phyloP scores from a whole-genome alignment of 2,888 invertebrate species.

The Coleophora deauratella region DNA sequence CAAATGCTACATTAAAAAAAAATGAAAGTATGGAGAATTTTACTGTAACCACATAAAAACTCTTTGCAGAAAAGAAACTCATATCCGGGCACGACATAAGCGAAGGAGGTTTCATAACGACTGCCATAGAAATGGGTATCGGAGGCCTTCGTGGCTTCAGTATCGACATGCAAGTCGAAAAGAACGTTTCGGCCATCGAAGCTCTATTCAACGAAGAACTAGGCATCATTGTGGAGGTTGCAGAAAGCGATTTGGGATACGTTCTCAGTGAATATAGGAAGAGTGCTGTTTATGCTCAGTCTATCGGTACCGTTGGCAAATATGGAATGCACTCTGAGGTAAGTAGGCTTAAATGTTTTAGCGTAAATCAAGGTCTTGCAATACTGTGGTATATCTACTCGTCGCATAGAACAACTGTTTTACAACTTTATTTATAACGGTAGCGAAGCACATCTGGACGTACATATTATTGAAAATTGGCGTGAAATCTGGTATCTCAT shows the following conservation, averaged over 20 bases:
- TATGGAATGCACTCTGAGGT: constrained; percentile 79
- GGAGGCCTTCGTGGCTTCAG: constrained; percentile 89
- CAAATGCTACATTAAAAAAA: too few species aligned
- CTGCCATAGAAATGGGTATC: constrained; percentile 96
- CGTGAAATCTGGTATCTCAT: too few species aligned
- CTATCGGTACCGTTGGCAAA: constrained; percentile 79
- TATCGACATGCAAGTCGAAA: constrained; percentile 69
- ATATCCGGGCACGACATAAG: constrained; percentile 96
- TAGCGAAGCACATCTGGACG: too few species aligned
- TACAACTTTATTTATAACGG: too few species aligned
- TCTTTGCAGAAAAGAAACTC: constrained; percentile 75
- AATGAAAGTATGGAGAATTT: too few species aligned
- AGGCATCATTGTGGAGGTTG: constrained; percentile 88
- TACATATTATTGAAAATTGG: too few species aligned
- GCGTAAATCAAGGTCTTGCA: too few species aligned
- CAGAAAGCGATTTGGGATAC: constrained; percentile 64
- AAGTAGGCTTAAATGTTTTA: too few species aligned
- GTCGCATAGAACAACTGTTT: too few species aligned
- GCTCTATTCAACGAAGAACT: constrained; percentile 89
- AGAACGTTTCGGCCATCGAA: constrained; percentile 72
- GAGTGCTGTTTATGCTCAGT: constrained; percentile 75
- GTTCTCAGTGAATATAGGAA: constrained; percentile 77
- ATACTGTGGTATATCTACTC: too few species aligned
- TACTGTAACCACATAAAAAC: too few species aligned
- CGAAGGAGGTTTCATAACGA: constrained; percentile 95